phyloP scores from a whole-genome alignment of 1,140 invertebrate species.

The Gerris buenoi region DNA sequence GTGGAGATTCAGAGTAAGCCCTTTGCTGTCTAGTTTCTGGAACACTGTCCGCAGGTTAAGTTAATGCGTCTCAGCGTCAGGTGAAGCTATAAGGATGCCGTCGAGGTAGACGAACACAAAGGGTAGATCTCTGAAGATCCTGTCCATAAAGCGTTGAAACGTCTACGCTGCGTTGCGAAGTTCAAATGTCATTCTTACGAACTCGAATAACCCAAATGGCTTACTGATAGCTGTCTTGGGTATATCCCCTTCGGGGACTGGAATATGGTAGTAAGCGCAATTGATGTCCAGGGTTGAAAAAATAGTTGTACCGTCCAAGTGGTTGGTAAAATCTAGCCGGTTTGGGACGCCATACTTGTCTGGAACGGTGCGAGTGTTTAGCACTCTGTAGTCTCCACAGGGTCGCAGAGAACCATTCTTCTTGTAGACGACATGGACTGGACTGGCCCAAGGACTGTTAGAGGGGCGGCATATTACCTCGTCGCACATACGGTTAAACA shows the following conservation, averaged over 20 bases:
- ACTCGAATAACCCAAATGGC: not conserved
- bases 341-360: constrained; percentile 30
- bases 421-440: constrained; percentile 34
- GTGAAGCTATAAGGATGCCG: constrained; percentile 27
- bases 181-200: constrained; percentile 12
- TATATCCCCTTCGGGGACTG: constrained; percentile 23
- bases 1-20: constrained; percentile 23
- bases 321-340: constrained; percentile 24
- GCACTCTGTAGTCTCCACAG: constrained; percentile 33
- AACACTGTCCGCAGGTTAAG: constrained; percentile 20
- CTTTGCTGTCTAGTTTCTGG: constrained; percentile 19
- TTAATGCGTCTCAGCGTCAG: constrained; percentile 20
- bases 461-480: constrained; percentile 23
- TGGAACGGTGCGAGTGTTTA: constrained; percentile 28
- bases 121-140: not conserved
- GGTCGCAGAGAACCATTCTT: constrained; percentile 28
- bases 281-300: constrained; percentile 34
- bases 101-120: constrained; percentile 10
- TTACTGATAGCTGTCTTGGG: constrained; percentile 2
- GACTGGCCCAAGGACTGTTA: constrained; percentile 29
- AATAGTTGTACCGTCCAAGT: constrained; percentile 26
- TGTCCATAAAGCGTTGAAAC: not conserved
- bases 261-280: constrained; percentile 35
- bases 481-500: constrained; percentile 26
- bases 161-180: not conserved